Evolutionary conservation across 1,140 invertebrate genomes (phyloP).

Genomic region (Drosophila persimilis): DNA sequence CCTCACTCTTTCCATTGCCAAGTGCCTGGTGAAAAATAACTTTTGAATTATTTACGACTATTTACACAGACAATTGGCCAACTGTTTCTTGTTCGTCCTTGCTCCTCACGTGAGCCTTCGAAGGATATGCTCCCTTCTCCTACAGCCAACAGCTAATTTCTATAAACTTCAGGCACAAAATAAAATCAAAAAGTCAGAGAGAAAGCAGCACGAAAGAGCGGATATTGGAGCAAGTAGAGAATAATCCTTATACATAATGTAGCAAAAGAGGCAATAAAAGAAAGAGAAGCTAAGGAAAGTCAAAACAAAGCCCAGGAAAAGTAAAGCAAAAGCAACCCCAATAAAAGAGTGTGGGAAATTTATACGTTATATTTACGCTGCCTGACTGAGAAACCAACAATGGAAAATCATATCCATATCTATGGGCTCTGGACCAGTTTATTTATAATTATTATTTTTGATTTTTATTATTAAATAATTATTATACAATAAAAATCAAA

Average conservation of each 20-base stretch:
- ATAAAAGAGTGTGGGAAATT: conserved; percentile 11
- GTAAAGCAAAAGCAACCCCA: background rate
- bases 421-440: conserved; percentile 28
- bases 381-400: conserved; percentile 29
- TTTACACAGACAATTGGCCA: conserved; percentile 69
- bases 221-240: background rate
- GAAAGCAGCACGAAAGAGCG: background rate
- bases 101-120: conserved; percentile 47
- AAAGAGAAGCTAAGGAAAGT: conserved; percentile 5
- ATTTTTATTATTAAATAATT: too few species aligned
- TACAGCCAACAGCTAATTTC: conserved; percentile 13
- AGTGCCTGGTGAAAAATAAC: conserved; percentile 37
- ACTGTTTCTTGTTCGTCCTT: conserved; percentile 31
- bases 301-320: background rate
- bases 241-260: conserved; percentile 18
- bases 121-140: background rate
- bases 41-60: conserved; percentile 69
- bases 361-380: conserved; percentile 51
- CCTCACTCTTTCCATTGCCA: conserved; percentile 12
- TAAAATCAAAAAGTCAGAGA: conserved; percentile 16
- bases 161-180: conserved; percentile 20
- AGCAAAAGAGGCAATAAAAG: background rate
- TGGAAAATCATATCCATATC: conserved; percentile 39
- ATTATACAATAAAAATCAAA: too few species aligned
- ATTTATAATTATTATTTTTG: background rate